Evolutionary conservation across 2,797 vertebrate species (phyloP), one percentile per base, ranked within the genome.

Genomic region (Falco rusticolus): DNA sequence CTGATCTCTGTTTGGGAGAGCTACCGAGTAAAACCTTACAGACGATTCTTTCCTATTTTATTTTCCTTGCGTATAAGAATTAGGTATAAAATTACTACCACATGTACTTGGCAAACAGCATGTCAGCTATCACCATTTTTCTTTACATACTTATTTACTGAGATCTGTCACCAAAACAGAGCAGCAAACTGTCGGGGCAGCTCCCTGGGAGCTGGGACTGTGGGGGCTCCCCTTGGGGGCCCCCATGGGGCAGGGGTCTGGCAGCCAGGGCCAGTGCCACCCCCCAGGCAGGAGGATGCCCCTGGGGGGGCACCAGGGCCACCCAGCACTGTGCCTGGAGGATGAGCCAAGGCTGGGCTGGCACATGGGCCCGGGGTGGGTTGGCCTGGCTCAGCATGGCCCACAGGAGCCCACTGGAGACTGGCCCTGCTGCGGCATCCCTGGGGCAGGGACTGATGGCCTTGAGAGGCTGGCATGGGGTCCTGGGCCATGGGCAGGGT

Each of bases 401-500:
- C 41, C 41, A 43, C 41, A 43, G 41, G 41, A 43, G 13, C 41
- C 41, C 41, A 43, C 41, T 13, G 57, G 45, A 76, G 8, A 26
- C 0, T 1, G 7, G 2, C 45, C 21, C 39, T 69, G 33, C 10
- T 34, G 20, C 3, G 4, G 1, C 5, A 4, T 6, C 34, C 2
- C 20, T 45, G 28, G 31, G 33, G n/a, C 33, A 24, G 14, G 25
- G 26, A 16, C 43, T 45, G 56, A 4, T 4, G 13, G 15, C 3
- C 10, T 48, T 9, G 13, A 24, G 14, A 13, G 17, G 4, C 10
- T 34, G 8, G 17, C 2, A 9, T 50, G 51, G 16, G 4, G 16
- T n/a, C 15, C 26, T 54, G 57, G 26, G 20, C 10, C 4, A 3
- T 60, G 17, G 28, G 5, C 29, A 63, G n/a, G 11, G 5, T 1